These are phyloP conservation scores for Spodoptera littoralis DNA, from an alignment of 2,888 invertebrate genomes.

Conservation along the genomic window DNA sequence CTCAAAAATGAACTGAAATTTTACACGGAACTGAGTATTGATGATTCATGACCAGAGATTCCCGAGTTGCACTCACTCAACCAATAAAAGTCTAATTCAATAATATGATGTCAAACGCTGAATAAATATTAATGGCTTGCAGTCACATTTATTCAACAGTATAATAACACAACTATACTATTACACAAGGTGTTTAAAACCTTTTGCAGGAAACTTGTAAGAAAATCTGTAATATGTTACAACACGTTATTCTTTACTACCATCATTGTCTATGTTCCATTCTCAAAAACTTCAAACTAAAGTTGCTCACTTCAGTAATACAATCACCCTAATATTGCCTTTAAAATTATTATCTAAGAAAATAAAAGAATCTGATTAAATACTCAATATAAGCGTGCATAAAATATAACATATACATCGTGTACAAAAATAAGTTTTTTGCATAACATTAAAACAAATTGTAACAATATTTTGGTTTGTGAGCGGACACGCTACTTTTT, in stretches of 20 bases:
- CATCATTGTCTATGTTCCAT: too few species aligned
- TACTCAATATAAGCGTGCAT: constrained; percentile 16
- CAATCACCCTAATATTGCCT: neutral
- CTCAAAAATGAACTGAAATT: too few species aligned
- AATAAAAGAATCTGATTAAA: constrained; percentile 5
- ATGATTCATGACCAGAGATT: too few species aligned
- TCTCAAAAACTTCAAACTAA: too few species aligned
- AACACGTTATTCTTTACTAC: too few species aligned
- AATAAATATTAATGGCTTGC: neutral
- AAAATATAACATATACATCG: constrained; percentile 24
- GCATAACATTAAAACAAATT: constrained; percentile 30
- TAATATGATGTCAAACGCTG: too few species aligned
- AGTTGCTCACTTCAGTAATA: too few species aligned
- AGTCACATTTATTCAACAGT: constrained; percentile 8
- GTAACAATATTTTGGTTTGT: constrained; percentile 36
- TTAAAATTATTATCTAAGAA: constrained; percentile 9
- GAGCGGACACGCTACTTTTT: too few species aligned
- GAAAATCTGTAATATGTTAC: too few species aligned
- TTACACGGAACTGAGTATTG: too few species aligned
- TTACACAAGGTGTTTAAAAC: neutral
- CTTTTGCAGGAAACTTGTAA: neutral
- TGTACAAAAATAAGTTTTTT: constrained; percentile 35
- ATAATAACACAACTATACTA: neutral
- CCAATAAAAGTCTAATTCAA: too few species aligned
- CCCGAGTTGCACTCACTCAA: too few species aligned